phyloP scores from a whole-genome alignment of 2,113 vertebrate genomes.

The Tapirus terrestris region DNA sequence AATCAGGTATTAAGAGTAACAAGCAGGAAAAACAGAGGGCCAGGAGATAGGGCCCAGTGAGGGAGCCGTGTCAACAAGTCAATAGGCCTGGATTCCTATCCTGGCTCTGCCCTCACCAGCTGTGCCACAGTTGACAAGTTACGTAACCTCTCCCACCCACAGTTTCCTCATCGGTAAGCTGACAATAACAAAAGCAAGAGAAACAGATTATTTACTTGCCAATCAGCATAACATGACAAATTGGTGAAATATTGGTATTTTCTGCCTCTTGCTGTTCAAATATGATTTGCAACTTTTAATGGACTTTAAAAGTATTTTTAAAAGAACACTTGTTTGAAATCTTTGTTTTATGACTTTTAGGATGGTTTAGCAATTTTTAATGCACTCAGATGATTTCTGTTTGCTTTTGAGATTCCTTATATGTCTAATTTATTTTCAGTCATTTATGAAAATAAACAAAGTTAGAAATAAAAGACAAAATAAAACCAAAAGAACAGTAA shows the following conservation, averaged over 20 bases:
- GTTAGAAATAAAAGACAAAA: slow-evolving; percentile 38
- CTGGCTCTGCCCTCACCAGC: background rate
- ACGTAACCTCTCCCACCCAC: background rate
- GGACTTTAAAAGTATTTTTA: background rate
- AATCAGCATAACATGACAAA: background rate
- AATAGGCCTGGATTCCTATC: fast-evolving
- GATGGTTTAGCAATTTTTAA: background rate
- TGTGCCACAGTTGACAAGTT: background rate
- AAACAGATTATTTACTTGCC: background rate
- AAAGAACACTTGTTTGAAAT: background rate
- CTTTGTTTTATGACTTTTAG: background rate
- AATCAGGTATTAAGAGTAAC: background rate
- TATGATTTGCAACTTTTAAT: background rate
- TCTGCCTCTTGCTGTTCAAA: background rate
- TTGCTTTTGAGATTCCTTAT: background rate
- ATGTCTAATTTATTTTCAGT: slow-evolving; percentile 12
- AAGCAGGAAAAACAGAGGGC: background rate
- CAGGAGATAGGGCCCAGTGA: background rate
- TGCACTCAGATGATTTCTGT: background rate
- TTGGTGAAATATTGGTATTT: background rate
- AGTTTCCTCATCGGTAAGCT: background rate
- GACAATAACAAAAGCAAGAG: background rate
- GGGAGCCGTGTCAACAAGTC: too few species aligned
- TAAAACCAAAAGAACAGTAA: background rate
- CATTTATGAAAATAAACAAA: background rate